Evolutionary conservation across 2,797 vertebrate species (phyloP).

Genomic region (Numenius phaeopus): DNA sequence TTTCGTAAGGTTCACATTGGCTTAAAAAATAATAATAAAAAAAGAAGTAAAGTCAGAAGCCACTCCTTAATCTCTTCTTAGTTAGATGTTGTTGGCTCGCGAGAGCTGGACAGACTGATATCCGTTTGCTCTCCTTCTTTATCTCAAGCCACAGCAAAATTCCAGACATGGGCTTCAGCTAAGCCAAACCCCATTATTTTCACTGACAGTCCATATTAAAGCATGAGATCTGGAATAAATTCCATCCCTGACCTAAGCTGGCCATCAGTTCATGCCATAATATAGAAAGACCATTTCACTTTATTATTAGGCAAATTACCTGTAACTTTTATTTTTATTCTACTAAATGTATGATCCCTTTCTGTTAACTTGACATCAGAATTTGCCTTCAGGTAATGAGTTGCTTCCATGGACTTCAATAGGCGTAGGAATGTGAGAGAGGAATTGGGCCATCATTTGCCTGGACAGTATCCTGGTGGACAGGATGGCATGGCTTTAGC

Average conservation of each 20-base stretch:
- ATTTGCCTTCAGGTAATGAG: not conserved
- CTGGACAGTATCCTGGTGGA: not conserved
- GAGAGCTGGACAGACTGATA: not conserved
- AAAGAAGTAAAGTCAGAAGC: not conserved
- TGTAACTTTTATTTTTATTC: not conserved
- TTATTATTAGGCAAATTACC: not conserved
- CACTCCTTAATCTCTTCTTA: not conserved
- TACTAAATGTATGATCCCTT: not conserved
- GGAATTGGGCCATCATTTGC: not conserved
- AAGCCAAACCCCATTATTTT: not conserved
- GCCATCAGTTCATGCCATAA: not conserved
- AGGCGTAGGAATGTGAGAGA: rapidly evolving
- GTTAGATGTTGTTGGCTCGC: not conserved
- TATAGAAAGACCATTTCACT: not conserved
- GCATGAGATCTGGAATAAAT: not conserved
- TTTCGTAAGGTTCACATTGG: not conserved
- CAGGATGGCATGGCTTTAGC: not conserved
- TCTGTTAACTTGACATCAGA: not conserved
- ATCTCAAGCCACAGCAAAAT: not conserved
- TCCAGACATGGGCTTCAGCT: not conserved
- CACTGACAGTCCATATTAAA: not conserved
- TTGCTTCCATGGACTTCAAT: not conserved
- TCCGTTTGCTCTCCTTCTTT: not conserved
- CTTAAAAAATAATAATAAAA: not conserved
- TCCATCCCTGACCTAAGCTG: not conserved